Evolutionary conservation across 2,888 invertebrate genomes (phyloP), one percentile per base, ranked within the genome.

Genomic region (Eulithis prunata): DNA sequence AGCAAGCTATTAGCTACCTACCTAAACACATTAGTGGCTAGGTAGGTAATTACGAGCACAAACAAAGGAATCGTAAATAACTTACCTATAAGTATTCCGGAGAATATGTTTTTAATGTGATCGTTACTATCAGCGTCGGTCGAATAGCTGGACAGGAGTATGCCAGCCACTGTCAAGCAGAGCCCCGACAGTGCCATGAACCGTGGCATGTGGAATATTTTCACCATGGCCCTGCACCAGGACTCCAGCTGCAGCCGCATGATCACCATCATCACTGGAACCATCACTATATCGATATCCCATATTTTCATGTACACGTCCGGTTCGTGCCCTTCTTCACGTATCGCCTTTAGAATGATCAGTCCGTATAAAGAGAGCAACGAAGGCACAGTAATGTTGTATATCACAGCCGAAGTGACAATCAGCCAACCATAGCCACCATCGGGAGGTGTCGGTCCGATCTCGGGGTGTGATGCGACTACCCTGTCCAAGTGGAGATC

Each of bases 361-460:
- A 95, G 81, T 52, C 95, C 94, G 78, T 94, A 94, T 59, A 94
- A 85, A 46, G 93, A 88, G n/a, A 94, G 76, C 62, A 95, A 73
- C 61, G 94, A 91, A 13, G 95, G 94, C 49, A 94, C 90, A n/a
- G 94, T 87, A 77, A 95, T 93, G 85, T 95, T 94, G 79, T 95
- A 94, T 71, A 95, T 85, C 70, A 94, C 86, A 43, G 95, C 94
- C 12, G 94, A 94, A 47, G 93, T 76, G 58, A 95, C 93, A 72
- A 95, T 94, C 56, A 95, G 77, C 95, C 95, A 96, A 0, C 95
- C 95, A 76, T 95, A 95, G 2, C 95, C 95, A 0, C 95, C 95
- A 76, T 95, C 95, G 2, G 95, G 95, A 56, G 95, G 93, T 12
- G 93, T 94, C 0, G 95, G 95, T 0, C 95, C 95, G 57, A 95